Evolutionary conservation across 2,113 vertebrate species (phyloP).

Genomic region (Misgurnus mizolepis): DNA sequence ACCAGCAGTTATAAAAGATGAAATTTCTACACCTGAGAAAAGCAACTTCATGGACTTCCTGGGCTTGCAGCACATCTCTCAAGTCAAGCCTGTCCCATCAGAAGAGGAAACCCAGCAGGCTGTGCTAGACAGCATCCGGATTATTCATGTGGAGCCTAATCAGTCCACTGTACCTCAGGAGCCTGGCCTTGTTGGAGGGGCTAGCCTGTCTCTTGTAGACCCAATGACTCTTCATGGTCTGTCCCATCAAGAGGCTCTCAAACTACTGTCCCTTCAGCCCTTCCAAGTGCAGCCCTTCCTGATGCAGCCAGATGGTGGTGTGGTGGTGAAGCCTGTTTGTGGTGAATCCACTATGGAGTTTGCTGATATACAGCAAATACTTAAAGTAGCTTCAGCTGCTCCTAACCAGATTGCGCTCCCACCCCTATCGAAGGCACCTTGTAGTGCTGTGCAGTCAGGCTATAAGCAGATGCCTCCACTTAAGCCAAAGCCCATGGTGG

Average conservation of each 20-base stretch:
- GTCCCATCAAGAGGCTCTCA: slow-evolving; percentile 81
- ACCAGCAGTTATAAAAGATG: background rate
- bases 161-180: slow-evolving; percentile 87
- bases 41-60: slow-evolving; percentile 82
- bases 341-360: slow-evolving; percentile 65
- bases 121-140: slow-evolving; percentile 83
- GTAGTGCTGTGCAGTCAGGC: slow-evolving; percentile 73
- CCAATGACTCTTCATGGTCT: slow-evolving; percentile 83
- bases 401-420: slow-evolving; percentile 89
- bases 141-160: slow-evolving; percentile 84
- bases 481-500: slow-evolving; percentile 93
- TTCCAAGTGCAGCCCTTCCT: slow-evolving; percentile 49
- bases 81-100: slow-evolving; percentile 74
- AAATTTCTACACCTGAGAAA: slow-evolving; percentile 32
- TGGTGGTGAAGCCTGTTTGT: slow-evolving; percentile 48
- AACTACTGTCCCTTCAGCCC: slow-evolving; percentile 87
- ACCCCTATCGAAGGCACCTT: slow-evolving; percentile 85
- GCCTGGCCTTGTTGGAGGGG: slow-evolving; percentile 65
- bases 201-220: slow-evolving; percentile 83
- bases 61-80: slow-evolving; percentile 86
- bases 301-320: slow-evolving; percentile 53
- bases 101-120: slow-evolving; percentile 76
- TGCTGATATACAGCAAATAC: slow-evolving; percentile 96
- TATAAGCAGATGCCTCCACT: slow-evolving; percentile 90
- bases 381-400: slow-evolving; percentile 88